Evolutionary conservation across 2,113 vertebrate genomes (phyloP), one percentile per base, ranked within the genome.

Genomic region (Poecile atricapillus): DNA sequence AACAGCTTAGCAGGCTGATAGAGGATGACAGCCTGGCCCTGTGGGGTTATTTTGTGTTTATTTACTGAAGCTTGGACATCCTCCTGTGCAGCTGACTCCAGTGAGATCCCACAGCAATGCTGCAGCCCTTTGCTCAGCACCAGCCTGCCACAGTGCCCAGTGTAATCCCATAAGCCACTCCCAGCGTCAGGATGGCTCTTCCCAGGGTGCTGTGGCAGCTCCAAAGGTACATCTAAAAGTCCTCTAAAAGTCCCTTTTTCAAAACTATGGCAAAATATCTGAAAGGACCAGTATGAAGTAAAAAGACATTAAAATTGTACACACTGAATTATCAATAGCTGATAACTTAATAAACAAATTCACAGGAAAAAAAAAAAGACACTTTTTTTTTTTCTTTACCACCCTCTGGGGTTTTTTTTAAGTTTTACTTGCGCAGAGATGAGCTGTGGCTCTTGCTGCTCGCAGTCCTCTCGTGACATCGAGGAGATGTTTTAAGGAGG

Each of bases 301-400:
- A 77, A 97, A 95, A 96, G 92, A 75, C 92, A 70, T 93, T 96
- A 97, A 93, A 95, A 96, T 77, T 60, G 58, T 60, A 95, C 71
- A 95, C n/a, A 86, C 25, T 49, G 71, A 94, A 93, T 87, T 83
- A 89, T 24, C 9, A 6, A 64, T 21, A 86, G 27, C 50, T 60
- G 83, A 76, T 93, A 88, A 87, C 50, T 88, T 88, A 43, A n/a
- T 79, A 79, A 94, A 94, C 52, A 94, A 77, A 92, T 52, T 65
- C 65, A 84, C 83, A 65, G 64, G 31, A 55, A 35, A 78, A 46
- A 37, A 78, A 76, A 87, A 67, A 95, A 30, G 46, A 43, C 39
- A 30, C n/a, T 28, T 64, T 33, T 49, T 41, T 37, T 39, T 71
- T 80, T 65, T 64, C 76, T 83, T 85, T 37, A 77, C 56, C 47